Conservation (phyloP, 2,797 vertebrate genomes). For the Sebastes matsubarae region DNA sequence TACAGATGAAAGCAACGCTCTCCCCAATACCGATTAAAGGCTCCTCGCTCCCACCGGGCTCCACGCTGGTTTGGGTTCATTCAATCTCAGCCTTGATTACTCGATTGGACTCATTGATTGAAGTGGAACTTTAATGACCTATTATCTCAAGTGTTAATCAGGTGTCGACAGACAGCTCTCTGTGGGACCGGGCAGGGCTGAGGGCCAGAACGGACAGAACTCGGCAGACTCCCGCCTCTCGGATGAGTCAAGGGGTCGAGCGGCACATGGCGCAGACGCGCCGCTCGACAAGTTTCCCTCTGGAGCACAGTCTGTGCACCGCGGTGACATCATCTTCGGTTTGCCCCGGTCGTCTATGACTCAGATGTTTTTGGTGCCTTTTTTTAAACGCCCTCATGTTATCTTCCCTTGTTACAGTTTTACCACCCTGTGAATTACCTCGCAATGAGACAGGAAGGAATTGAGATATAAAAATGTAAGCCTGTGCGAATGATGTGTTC, state of each 20-base stretch:
- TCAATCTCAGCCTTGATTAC: constrained; percentile 77
- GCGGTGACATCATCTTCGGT: constrained; percentile 45
- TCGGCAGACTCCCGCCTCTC: constrained; percentile 48
- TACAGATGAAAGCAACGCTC: constrained; percentile 58
- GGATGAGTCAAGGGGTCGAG: constrained; percentile 39
- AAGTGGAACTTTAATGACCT: constrained; percentile 82
- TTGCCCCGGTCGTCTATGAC: constrained; percentile 41
- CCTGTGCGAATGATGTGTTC: constrained; percentile 18
- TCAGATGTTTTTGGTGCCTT: constrained; percentile 48
- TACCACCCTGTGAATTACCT: constrained; percentile 58
- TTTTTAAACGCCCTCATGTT: constrained; percentile 13
- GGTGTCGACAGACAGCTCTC: constrained; percentile 76
- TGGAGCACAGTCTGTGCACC: constrained; percentile 32
- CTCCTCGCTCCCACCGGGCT: constrained; percentile 54
- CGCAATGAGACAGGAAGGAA: constrained; percentile 41
- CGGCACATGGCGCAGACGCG: background rate
- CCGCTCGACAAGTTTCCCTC: constrained; percentile 24
- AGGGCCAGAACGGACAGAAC: constrained; percentile 58
- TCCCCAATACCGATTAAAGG: constrained; percentile 68
- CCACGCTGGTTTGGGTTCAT: constrained; percentile 70
- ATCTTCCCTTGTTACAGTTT: constrained; percentile 45
- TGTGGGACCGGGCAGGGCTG: constrained; percentile 57
- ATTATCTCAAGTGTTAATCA: constrained; percentile 85
- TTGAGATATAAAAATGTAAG: constrained; percentile 31
- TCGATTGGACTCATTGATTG: constrained; percentile 81